Conservation (phyloP, 2,113 vertebrate genomes). For the Megalops atlanticus region DNA sequence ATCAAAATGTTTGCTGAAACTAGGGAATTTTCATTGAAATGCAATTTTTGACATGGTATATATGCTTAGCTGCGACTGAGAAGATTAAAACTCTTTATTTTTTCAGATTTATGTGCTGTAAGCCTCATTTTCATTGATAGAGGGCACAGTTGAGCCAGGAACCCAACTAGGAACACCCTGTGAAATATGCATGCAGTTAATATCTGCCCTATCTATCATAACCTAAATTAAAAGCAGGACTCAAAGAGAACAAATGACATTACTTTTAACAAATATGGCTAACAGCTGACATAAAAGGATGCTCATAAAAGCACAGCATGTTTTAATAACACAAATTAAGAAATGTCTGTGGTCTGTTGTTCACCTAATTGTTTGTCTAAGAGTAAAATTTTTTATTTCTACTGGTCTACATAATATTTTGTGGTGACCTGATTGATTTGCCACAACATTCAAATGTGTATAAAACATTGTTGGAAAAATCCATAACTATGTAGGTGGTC, state of each 20-base stretch:
- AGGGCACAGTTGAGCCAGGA: slow-evolving; percentile 72
- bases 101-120: slow-evolving; percentile 24
- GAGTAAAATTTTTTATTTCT: too few relatives aligned
- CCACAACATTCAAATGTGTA: too few relatives aligned
- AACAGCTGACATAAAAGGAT: not conserved
- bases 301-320: too few relatives aligned
- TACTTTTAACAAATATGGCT: not conserved
- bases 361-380: too few relatives aligned
- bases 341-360: too few relatives aligned
- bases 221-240: not conserved
- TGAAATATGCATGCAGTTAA: not conserved
- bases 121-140: slow-evolving; percentile 51
- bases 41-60: too few relatives aligned
- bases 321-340: not conserved
- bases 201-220: not conserved
- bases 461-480: too few relatives aligned
- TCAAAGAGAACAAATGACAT: not conserved
- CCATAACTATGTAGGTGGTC: too few relatives aligned
- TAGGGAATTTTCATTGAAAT: not conserved
- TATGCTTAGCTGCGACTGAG: too few relatives aligned
- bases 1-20: too few relatives aligned
- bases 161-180: slow-evolving; percentile 30
- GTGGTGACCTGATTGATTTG: too few relatives aligned
- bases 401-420: not conserved
- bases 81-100: too few relatives aligned